phyloP scores from a whole-genome alignment of 2,797 vertebrate genomes.

The Lacerta viridis region DNA sequence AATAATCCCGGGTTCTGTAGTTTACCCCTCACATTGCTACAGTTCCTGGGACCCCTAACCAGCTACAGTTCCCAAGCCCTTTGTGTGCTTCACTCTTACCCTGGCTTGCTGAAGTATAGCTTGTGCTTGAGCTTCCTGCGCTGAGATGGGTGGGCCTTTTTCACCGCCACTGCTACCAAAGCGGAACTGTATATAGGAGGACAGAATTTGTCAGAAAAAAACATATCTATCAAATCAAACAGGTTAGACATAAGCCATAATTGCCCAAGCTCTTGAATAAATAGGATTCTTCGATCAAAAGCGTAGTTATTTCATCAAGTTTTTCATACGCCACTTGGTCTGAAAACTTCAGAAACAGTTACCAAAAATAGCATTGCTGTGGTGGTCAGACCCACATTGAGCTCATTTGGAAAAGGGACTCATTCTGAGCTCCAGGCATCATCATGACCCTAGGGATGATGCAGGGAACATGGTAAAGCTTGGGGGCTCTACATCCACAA shows the following conservation, averaged over 20 bases:
- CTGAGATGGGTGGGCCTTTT: conserved; percentile 94
- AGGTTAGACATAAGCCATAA: conserved; percentile 7
- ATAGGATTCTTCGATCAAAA: not conserved
- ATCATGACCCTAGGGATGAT: too few species aligned
- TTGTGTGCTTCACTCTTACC: conserved; percentile 78
- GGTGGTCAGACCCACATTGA: too few species aligned
- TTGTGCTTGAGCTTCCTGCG: conserved; percentile 98
- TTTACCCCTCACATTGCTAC: too few species aligned
- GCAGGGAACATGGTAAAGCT: too few species aligned
- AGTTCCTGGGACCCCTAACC: too few species aligned
- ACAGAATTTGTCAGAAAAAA: conserved; percentile 3
- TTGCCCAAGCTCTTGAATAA: not conserved
- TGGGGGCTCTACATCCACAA: too few species aligned
- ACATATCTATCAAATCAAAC: conserved; percentile 3
- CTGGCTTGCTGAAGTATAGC: conserved; percentile 98
- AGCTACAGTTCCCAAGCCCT: not conserved
- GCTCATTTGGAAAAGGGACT: too few species aligned
- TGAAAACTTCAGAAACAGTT: not conserved
- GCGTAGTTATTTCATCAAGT: not conserved
- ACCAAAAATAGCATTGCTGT: not conserved
- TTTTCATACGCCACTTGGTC: not conserved
- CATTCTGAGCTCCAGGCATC: too few species aligned
- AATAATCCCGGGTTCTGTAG: too few species aligned
- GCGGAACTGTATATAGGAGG: conserved; percentile 87
- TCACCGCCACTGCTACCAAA: conserved; percentile 91